Base-by-base conservation (phyloP, 2,113 vertebrate species). In the Myotis lucifugus region DNA sequence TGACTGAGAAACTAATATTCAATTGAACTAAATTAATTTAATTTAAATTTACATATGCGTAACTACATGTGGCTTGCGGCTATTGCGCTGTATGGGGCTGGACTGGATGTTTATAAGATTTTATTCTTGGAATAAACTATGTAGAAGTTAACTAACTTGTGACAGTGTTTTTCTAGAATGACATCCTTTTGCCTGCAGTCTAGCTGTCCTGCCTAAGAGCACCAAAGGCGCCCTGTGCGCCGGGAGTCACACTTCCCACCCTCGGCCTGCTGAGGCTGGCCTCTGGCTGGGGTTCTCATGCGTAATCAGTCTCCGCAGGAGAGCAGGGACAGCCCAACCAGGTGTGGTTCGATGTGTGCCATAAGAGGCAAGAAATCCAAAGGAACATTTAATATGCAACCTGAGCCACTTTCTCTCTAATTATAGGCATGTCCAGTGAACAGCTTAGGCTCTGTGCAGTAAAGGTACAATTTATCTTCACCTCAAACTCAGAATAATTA, bases 61-160 rank as follows among this genome's bases (percentile, higher is more conserved):
- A 81, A 48, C 23, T 25, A 56, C 59, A 48, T 25, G 19, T 61
- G 42, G 12, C 29, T 54, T 32, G 12, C 48, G 27, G 59, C 74
- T 34, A 82, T 0, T 32, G 6, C 15, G 11, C 2, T 54, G 6
- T 13, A 34, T 23, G 70, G 32, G 12, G 29, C 13, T 32, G 46
- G 3, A n/a, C 42, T 88, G 32, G 48, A 89, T 14, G 9, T 40
- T 52, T 81, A 27, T 40, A 42, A 6, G 34, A 29, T 78, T 93
- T 91, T 64, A 37, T 56, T 94, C 25, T 56, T 78, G 14, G 87
- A 52, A 89, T 76, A 48, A 83, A 95, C 78, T 56, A 5, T 40
- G 37, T 32, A 64, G 23, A 61, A 11, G 25, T 40, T 76, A 18
- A 84, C 42, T 82, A 32, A 42, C 54, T 73, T 85, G 10, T n/a